Conservation (phyloP, 2,888 invertebrate genomes). For the Ochropleura leucogaster region DNA sequence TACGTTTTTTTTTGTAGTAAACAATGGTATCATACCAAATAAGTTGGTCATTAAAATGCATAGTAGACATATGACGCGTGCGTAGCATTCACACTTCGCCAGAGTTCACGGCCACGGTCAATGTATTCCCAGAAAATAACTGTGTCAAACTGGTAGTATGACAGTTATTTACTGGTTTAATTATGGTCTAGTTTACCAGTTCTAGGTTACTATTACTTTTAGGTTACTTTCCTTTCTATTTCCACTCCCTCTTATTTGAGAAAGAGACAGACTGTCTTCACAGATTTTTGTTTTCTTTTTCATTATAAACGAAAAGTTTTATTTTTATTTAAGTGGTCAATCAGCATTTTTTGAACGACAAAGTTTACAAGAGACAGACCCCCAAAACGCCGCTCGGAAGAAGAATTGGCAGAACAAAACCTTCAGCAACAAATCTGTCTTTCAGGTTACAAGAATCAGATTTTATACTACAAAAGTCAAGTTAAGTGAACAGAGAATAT, state of each 20-base stretch:
- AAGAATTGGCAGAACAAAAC: too few species aligned
- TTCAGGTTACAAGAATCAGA: too few species aligned
- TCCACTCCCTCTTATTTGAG: background rate
- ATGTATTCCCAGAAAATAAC: constrained; percentile 14
- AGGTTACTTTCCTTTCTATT: background rate
- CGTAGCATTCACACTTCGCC: background rate
- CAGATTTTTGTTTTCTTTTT: background rate
- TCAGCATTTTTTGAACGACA: too few species aligned
- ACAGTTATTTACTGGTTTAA: too few species aligned
- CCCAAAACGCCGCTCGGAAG: too few species aligned
- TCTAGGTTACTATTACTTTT: background rate
- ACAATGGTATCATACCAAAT: background rate
- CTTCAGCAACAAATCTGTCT: too few species aligned
- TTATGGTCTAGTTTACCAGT: background rate
- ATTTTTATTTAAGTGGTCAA: background rate
- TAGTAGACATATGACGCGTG: background rate
- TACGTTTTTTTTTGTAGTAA: background rate
- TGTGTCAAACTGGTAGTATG: background rate
- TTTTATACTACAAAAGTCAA: too few species aligned
- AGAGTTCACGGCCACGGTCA: constrained; percentile 23
- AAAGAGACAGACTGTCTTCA: background rate
- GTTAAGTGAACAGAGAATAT: too few species aligned
- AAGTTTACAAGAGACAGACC: too few species aligned
- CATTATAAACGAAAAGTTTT: background rate
- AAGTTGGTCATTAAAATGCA: background rate